Evolutionary conservation across 2,797 vertebrate species (phyloP), one percentile per base, ranked within the genome.

Genomic region (Choloepus didactylus): DNA sequence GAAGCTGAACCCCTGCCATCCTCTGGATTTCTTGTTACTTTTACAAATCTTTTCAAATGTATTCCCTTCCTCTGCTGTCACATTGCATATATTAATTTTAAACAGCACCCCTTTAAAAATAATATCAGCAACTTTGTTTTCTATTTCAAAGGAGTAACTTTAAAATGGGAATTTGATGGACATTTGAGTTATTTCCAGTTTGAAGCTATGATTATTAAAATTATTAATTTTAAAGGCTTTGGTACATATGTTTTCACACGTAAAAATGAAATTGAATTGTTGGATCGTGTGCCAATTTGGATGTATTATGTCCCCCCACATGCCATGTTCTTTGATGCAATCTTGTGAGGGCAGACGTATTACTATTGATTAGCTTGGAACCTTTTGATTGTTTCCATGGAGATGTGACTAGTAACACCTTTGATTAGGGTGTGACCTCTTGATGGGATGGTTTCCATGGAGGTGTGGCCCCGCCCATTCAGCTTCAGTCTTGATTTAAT

Each of bases 211-310:
- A 60, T 84, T 60, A 92, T 21, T 21, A 93, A 96, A 41, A 25
- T 23, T 72, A 46, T 51, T 91, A 91, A 93, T 88, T 93, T 93
- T 79, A 64, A 94, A 76, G 46, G 11, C 29, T 86, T 76, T 89
- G 49, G 49, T 92, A 54, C 29, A 41, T 41, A 89, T 56, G 60
- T 92, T 96, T 97, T 96, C 41, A 75, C 82, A 21, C 6, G 56
- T 56, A 56, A 7, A 56, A 56, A 56, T 88, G 60, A 51, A 88
- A 69, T 44, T 9, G 59, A 82, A 89, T 69, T 80, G 84, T 31
- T 15, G 31, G 54, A 10, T 60, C n/a, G 25, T 75, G 85, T 21
- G 41, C 41, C 41, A 44, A 44, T 44, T 44, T 44, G 6, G 4
- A 44, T 44, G 41, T 44, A 44, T 44, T 44, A 44, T 44, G 41